Evolutionary conservation across 2,888 invertebrate genomes (phyloP), one percentile per base, ranked within the genome.

Genomic region (Drosophila robusta): DNA sequence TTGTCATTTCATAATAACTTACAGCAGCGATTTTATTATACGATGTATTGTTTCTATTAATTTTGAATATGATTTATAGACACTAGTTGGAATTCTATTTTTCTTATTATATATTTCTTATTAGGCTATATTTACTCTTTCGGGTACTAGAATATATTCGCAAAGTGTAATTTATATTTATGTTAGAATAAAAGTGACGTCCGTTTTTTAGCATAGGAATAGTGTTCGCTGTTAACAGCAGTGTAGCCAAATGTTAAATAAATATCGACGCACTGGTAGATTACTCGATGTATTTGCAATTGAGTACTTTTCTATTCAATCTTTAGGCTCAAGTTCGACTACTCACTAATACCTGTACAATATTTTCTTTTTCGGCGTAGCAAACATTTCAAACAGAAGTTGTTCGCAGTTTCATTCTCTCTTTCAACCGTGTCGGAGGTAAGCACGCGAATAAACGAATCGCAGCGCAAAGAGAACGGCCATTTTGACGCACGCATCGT

Each of bases 401-500:
- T 29, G 47, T 55, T 47, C 58, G 50, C 71, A 75, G 75, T 75
- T 63, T 63, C 44, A 58, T 75, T 75, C 72, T 60, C 68, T 68
- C 68, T 60, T 75, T 60, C 75, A 71, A 63, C 46, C 76, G 72
- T 52, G 76, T 62, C 56, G 68, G 68, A 60, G 22, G 68, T 22
- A 9, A 22, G 36, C 24, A 18, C 41, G 49, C 34, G 39, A 55
- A 12, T 36, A 12, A 3, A 29, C 42, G 61, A 45, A 52, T 7
- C 16, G 29, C 26, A 52, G 41, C 46, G 55, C 34, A 50, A 70
- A 68, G 67, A 67, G 76, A 75, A 75, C 75, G 52, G 66, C 76
- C 68, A 75, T 72, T 75, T 75, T 71, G 52, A 63, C 60, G 68
- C 62, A 67, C 75, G 51, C 55, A 75, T 55, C 22, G 61, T 63